Base-by-base conservation (phyloP, 2,888 invertebrate genomes). In the Junonia oenone region DNA sequence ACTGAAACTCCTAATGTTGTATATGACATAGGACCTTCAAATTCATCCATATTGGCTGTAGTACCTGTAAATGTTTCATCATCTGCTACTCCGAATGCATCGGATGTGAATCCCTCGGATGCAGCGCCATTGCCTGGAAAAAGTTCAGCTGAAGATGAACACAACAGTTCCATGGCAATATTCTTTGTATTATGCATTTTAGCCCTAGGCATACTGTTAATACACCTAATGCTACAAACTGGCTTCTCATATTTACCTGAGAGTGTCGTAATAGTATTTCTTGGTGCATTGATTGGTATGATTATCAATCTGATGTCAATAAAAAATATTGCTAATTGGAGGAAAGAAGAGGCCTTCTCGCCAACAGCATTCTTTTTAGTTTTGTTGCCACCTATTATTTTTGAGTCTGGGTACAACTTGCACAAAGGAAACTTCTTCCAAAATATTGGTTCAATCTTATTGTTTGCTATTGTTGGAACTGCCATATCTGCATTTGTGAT, bases 331-430 rank as follows among this genome's bases (percentile, higher is more conserved):
- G 97, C 96, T 38, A 97, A 98, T 78, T 98, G 98, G 98, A 94
- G 97, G 75, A 97, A 98, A 78, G 99, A 99, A 78, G 99, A 99
- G 84, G 97, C 98, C 0, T 98, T 99, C 76, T 98, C 98, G 6
- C 99, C 99, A 0, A 99, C 99, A 15, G 97, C 99, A 17, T 99
- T 99, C 82, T 99, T 99, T 76, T 92, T 99, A 51, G 96, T 99
- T 2, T 92, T 99, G 0, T 84, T 99, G 51, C 99, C 99, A 8
- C 99, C 99, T 0, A 99, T 99, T 54, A 99, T 99, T 69, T 99
- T 99, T 90, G 99, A 99, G 84, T 98, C 98, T 2, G 99, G 99
- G 2, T 99, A 99, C 78, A 99, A 99, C 91, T 92, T 99, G 58
- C 99, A 99, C 74, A 99, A 99, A 86, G 99, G 98, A 63, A 96